Base-by-base conservation (phyloP, 2,113 vertebrate genomes). In the Bostrychus sinensis region DNA sequence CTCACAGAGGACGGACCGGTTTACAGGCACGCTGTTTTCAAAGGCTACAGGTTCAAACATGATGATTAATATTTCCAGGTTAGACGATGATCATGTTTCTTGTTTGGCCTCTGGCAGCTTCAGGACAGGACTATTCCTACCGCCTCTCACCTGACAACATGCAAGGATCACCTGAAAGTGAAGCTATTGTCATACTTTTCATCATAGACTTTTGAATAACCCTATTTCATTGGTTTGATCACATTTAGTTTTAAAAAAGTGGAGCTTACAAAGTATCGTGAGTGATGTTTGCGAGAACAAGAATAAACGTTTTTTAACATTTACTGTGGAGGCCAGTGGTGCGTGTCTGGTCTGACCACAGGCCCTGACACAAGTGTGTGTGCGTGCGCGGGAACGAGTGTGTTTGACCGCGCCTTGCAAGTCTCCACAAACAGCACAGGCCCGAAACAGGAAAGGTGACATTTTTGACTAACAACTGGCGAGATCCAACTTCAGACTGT, bases 401-500 rank as follows among this genome's bases (percentile, higher is more conserved):
- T 10, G 64, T 61, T 68, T 67, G 83, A 85, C 91, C 90, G 88
- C 91, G 82, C 91, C 90, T 91, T 89, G 88, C 87, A 88, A 88
- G 86, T 88, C 89, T 90, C 88, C 91, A 89, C 90, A 91, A 90
- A 93, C 86, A 88, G 80, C 76, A 28, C 83, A 75, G 86, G 74
- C 68, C 82, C 72, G 86, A 92, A 93, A 93, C 92, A 92, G 92
- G 92, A 92, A 93, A 93, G 89, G 92, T 93, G 90, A 92, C 92
- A 93, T 93, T 93, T 92, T 87, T 92, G 77, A 89, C 80, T 87
- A 91, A 91, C 91, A 88, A 91, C 88, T 79, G 79, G 86, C 85
- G 83, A 88, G 87, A 88, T 91, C 78, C 79, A 78, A 83, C 85
- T 86, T 81, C 82, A 80, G 77, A 89, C 85, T 85, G 81, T 85